Evolutionary conservation across 1,140 invertebrate genomes (phyloP).

Genomic region (Aphaenogaster rudis): DNA sequence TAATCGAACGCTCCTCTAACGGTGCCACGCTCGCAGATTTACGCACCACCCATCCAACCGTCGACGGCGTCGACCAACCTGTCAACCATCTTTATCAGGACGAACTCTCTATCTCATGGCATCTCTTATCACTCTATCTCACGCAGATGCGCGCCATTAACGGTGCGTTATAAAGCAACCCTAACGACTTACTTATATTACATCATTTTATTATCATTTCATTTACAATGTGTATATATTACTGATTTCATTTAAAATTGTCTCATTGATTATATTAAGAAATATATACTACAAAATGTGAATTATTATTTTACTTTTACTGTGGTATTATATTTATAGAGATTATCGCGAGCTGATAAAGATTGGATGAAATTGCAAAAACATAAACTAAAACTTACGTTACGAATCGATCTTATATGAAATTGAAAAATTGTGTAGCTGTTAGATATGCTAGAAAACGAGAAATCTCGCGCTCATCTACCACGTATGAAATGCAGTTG

Average conservation of each 20-base stretch:
- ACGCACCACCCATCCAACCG: conserved; percentile 27
- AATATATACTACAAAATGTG: background rate
- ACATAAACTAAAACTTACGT: background rate
- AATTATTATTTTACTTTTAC: background rate
- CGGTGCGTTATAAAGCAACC: background rate
- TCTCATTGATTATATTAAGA: background rate
- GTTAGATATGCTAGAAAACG: background rate
- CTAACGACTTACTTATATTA: background rate
- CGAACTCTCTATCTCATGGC: conserved; percentile 33
- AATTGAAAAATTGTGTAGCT: background rate
- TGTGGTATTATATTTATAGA: background rate
- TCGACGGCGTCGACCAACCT: conserved; percentile 16
- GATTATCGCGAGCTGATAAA: background rate
- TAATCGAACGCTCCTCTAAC: conserved; percentile 54
- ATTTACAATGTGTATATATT: background rate
- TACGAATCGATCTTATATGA: background rate
- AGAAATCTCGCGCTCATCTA: conserved; percentile 30
- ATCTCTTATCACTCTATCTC: conserved; percentile 33
- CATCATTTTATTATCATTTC: background rate
- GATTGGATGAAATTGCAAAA: background rate
- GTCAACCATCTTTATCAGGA: conserved; percentile 43
- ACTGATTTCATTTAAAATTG: background rate
- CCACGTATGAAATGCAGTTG: conserved; percentile 31
- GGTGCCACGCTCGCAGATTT: conserved; percentile 49
- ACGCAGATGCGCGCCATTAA: background rate